Conservation (phyloP, 2,797 vertebrate species). For the Gadopsis bispinosus region DNA sequence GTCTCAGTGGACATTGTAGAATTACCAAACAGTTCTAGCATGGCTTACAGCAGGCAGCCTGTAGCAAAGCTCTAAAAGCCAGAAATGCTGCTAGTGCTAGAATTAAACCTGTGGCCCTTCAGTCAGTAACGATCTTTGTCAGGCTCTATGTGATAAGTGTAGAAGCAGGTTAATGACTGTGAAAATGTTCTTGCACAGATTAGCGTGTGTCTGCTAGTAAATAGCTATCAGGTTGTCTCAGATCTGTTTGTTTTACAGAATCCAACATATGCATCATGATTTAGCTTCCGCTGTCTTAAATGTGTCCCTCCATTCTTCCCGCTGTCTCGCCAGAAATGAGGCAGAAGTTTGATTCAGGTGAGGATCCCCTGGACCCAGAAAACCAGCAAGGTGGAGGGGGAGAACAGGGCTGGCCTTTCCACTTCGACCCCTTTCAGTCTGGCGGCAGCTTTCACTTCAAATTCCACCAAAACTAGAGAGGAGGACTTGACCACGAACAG, state of each 20-base stretch:
- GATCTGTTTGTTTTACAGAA: neutral
- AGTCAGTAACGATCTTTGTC: neutral
- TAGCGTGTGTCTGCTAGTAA: neutral
- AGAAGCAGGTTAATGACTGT: neutral
- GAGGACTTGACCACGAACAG: conserved; percentile 26
- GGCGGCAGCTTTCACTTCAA: conserved; percentile 90
- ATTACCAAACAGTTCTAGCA: neutral
- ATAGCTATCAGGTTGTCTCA: neutral
- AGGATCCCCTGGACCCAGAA: conserved; percentile 90
- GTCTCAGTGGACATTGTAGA: neutral
- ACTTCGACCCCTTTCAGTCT: conserved; percentile 90
- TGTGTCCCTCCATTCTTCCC: neutral
- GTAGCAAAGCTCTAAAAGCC: neutral
- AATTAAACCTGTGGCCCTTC: neutral
- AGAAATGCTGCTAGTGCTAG: neutral
- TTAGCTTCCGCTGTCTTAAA: neutral
- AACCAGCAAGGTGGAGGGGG: conserved; percentile 86
- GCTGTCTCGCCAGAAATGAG: conserved; percentile 84
- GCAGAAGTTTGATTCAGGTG: conserved; percentile 89
- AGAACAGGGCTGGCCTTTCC: conserved; percentile 86
- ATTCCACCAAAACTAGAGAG: conserved; percentile 87
- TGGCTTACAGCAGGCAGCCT: neutral
- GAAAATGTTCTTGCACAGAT: neutral
- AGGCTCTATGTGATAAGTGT: too few species aligned
- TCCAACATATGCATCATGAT: neutral